Evolutionary conservation across 2,113 vertebrate species (phyloP).

Genomic region (Forbesichthys papilliferus): DNA sequence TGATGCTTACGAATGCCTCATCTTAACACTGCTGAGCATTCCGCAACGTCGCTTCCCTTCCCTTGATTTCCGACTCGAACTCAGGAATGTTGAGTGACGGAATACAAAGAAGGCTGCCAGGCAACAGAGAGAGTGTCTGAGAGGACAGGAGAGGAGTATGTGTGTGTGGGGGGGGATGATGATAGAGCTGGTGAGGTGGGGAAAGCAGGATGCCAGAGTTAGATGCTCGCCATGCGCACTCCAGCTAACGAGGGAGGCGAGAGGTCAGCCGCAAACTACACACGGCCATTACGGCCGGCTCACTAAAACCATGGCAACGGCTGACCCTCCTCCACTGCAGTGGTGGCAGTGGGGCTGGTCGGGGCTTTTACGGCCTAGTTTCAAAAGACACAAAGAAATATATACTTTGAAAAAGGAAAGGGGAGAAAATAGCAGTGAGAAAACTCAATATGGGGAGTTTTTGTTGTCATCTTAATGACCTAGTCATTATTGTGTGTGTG

Average conservation of each 20-base stretch:
- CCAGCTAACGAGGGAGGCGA: slow-evolving; percentile 76
- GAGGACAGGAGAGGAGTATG: slow-evolving; percentile 21
- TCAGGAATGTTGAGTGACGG: slow-evolving; percentile 35
- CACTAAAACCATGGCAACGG: slow-evolving; percentile 75
- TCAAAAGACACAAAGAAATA: slow-evolving; percentile 30
- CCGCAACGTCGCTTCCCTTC: background rate
- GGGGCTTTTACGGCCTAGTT: background rate
- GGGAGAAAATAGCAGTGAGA: slow-evolving; percentile 15
- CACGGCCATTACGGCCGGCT: slow-evolving; percentile 72
- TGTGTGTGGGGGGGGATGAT: slow-evolving; percentile 2
- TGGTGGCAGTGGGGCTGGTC: no score
- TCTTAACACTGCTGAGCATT: slow-evolving; percentile 18
- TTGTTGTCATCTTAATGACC: slow-evolving; percentile 63
- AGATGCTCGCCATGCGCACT: slow-evolving; percentile 70
- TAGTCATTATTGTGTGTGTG: slow-evolving; percentile 30
- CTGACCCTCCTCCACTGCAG: slow-evolving; percentile 10
- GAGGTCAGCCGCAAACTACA: slow-evolving; percentile 72
- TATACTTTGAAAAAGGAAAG: slow-evolving; percentile 19
- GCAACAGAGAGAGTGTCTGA: slow-evolving; percentile 44
- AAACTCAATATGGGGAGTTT: slow-evolving; percentile 60
- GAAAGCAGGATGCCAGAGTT: slow-evolving; percentile 61
- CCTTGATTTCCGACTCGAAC: no score
- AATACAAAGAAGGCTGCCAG: slow-evolving; percentile 18
- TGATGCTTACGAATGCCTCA: background rate
- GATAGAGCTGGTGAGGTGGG: slow-evolving; percentile 8